Percentiles rank a stretch among this genome's conserved stretches.
phyloP scores from a whole-genome alignment of 2,797 vertebrate species.

The Propithecus deckenii region DNA sequence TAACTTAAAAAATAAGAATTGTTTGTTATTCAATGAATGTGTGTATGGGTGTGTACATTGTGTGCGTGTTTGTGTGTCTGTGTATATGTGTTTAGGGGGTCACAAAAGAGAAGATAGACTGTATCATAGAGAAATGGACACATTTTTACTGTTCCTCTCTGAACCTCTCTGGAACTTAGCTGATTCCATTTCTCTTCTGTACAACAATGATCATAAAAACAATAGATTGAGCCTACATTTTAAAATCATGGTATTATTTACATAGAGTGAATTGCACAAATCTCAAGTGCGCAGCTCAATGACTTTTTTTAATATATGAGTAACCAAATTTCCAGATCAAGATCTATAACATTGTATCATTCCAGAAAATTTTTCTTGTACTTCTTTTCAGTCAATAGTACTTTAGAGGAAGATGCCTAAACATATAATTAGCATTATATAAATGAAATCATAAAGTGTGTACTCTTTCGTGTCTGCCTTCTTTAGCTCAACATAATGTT shows the following conservation, averaged over 20 bases:
- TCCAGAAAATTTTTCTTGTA: background rate
- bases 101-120: background rate
- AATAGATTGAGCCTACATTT: background rate
- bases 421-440: background rate
- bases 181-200: background rate
- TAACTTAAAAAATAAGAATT: background rate
- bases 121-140: background rate
- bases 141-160: background rate
- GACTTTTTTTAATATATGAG: background rate
- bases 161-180: background rate
- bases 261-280: background rate
- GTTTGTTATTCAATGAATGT: background rate
- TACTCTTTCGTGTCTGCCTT: background rate
- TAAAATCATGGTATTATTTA: background rate
- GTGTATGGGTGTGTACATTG: background rate
- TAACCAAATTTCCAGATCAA: background rate
- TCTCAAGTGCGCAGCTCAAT: background rate
- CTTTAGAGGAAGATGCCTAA: background rate
- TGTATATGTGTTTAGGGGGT: background rate
- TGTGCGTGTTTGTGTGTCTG: background rate
- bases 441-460: background rate
- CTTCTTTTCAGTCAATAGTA: background rate
- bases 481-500: background rate
- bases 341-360: background rate
- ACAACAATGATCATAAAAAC: background rate